Base-by-base conservation (phyloP, 2,797 vertebrate genomes). In the Micromesistius poutassou region DNA sequence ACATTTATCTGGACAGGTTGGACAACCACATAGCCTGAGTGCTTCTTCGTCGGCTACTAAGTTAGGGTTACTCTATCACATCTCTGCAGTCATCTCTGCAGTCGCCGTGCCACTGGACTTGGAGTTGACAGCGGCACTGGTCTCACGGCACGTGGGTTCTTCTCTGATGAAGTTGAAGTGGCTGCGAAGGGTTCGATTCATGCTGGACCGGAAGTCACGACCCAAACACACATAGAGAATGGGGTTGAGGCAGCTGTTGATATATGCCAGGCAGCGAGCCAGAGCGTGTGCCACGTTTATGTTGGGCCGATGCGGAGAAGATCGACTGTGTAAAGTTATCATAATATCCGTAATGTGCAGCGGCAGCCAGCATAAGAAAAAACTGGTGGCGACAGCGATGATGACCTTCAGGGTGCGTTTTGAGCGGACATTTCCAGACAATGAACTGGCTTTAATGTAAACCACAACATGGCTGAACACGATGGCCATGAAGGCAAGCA, bases 161-260 rank as follows among this genome's bases (percentile, higher is more conserved):
- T 98, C 97, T 0, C 83, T 90, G 78, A 95, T 78, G 35, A 94
- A 93, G 0, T 92, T 82, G 3, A 98, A 31, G 0, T 93, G 0
- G 1, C 82, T 81, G 1, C 92, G 89, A 70, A 97, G 50, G 0
- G 96, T 95, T 73, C 88, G 92, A 0, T 25, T 86, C 74, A 91
- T 82, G 77, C 91, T 90, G 25, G 84, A 74, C 0, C 94, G 94
- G 86, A 96, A 95, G 31, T 93, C 84, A 0, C 77, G 90, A 0
- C 96, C 96, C 1, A 95, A 81, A 1, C 93, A 87, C 55, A 96
- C 94, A 0, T 97, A 97, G 71, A 97, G 95, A 81, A 97, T n/a
- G 0, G 96, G 96, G 90, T 97, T 96, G 31, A 97, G 90, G 70
- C 96, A 96, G 77, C 96, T 96, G 90, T 97, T 97, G 79, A 94